Percentiles rank a stretch among this genome's conserved stretches.
These are phyloP conservation scores for Harpagoxenus sublaevis DNA, from an alignment of 2,888 invertebrate genomes.

Conservation along the genomic window DNA sequence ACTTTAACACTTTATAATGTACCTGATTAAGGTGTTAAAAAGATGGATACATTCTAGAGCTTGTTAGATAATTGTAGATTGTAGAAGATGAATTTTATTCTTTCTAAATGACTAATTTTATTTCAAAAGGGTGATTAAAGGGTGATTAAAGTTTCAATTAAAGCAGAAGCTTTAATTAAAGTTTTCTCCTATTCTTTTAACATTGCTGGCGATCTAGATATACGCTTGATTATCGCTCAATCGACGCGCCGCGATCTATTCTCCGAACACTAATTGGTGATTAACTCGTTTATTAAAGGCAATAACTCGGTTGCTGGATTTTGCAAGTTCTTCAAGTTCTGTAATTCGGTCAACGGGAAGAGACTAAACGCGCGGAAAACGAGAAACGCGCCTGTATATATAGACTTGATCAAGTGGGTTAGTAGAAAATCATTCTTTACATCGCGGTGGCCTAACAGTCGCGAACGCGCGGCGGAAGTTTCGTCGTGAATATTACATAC, in stretches of 20 bases:
- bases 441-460: constrained; percentile 44
- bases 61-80: not conserved
- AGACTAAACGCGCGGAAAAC: constrained; percentile 28
- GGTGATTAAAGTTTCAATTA: not conserved
- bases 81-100: not conserved
- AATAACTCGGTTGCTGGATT: constrained; percentile 11
- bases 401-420: constrained; percentile 44
- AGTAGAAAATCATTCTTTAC: constrained; percentile 47
- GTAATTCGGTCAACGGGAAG: constrained; percentile 45
- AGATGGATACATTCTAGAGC: not conserved
- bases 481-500: constrained; percentile 66
- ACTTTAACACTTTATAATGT: not conserved
- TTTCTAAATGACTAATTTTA: not conserved
- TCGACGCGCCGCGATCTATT: not conserved
- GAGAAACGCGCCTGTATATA: constrained; percentile 30
- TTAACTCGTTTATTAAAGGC: constrained; percentile 38
- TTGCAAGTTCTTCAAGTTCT: constrained; percentile 26
- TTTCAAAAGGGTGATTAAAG: not conserved
- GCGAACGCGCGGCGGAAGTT: constrained; percentile 55
- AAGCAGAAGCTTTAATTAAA: not conserved
- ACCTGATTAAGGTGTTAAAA: not conserved
- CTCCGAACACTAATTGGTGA: constrained; percentile 31
- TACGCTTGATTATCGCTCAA: constrained; percentile 15
- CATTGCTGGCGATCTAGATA: not conserved
- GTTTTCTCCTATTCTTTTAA: not conserved